Base-by-base conservation (phyloP, 1,140 invertebrate species). In the Lanistes nyassanus region DNA sequence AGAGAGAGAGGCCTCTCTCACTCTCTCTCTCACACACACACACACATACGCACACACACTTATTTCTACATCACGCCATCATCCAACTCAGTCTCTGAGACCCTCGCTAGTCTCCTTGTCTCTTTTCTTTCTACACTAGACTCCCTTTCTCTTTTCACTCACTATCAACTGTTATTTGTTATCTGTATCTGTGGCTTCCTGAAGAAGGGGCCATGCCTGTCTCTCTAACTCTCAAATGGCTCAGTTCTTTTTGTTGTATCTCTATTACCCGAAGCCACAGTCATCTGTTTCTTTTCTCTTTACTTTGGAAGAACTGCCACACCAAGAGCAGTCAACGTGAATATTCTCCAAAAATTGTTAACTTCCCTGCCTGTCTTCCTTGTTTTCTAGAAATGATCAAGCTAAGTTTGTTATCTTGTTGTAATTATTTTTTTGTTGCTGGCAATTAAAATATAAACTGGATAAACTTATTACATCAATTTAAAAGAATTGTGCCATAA, bases 71-170 rank as follows among this genome's bases (percentile, higher is more conserved):
- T n/a, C 19, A 13, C 36, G 37, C 47, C 6, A 5, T 26, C 21
- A 39, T 42, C 47, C 16, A 21, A 66, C 23, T 31, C 37, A 36
- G 21, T 7, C 29, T 23, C 37, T 66, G 7, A 66, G 4, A 66
- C 29, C 29, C 31, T 64, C 11, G 13, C 21, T n/a, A 64, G 31
- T 39, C 29, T 5, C 19, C 34, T 11, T n/a, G 9, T 6, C 29
- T 36, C 29, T 36, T 64, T 36, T 64, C 62, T 64, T 36, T 6
- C 4, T 21, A 4, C 9, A 5, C 29, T 26, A 16, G 29, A 21
- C 62, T 31, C 62, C 29, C 62, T 31, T 6, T 21, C 62, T 31
- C 62, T 64, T 36, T 34, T 64, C 62, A 19, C 62, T 64, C 62
- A 9, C 62, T 21, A 9, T 64, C 62, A n/a, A n/a, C 62, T 31